These are phyloP conservation scores for Ganaspis sp. DNA, from an alignment of 1,140 invertebrate genomes.

Conservation along the genomic window DNA sequence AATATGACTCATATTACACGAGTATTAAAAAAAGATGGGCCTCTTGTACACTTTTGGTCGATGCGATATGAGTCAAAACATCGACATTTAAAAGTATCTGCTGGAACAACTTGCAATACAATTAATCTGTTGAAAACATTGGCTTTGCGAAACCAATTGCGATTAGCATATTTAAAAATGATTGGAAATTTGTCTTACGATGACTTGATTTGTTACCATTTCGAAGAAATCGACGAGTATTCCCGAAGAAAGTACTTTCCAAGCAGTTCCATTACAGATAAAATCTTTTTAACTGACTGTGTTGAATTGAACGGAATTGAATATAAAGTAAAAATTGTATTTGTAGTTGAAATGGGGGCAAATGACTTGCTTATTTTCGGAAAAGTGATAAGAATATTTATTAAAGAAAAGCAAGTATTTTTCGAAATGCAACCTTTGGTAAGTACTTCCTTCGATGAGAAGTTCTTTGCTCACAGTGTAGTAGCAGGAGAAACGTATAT, in stretches of 20 bases:
- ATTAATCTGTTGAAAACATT: conserved; percentile 48
- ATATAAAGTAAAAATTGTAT: conserved; percentile 44
- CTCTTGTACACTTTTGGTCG: conserved; percentile 40
- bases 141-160: conserved; percentile 38
- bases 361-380: conserved; percentile 27
- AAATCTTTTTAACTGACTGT: conserved; percentile 34
- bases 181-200: conserved; percentile 34
- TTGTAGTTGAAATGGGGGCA: conserved; percentile 36
- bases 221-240: conserved; percentile 22
- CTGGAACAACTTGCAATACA: conserved; percentile 39
- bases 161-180: conserved; percentile 39
- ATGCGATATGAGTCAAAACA: conserved; percentile 52
- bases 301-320: conserved; percentile 30
- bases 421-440: neutral
- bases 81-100: conserved; percentile 41
- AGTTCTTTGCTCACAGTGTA: conserved; percentile 14
- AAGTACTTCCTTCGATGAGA: neutral
- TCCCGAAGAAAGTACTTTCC: conserved; percentile 34
- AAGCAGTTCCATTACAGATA: conserved; percentile 6
- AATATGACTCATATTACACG: conserved; percentile 38
- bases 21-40: conserved; percentile 42
- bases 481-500: neutral
- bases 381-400: neutral
- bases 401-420: conserved; percentile 11
- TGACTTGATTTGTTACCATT: conserved; percentile 32